Percentiles rank a stretch among this genome's conserved stretches.
phyloP scores from a whole-genome alignment of 1,140 invertebrate species.

The Polypedilum vanderplanki region DNA sequence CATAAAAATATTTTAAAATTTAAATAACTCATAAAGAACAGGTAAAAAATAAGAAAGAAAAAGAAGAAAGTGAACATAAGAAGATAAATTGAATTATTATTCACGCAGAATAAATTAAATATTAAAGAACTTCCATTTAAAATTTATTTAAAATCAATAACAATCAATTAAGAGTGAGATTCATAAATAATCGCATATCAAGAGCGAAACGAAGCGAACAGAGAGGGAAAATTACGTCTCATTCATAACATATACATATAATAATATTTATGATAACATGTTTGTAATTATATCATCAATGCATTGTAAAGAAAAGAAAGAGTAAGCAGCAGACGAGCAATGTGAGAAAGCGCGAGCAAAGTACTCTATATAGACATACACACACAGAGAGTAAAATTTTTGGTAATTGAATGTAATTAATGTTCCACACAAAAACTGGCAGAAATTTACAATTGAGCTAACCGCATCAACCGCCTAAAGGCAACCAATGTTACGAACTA shows the following conservation, averaged over 20 bases:
- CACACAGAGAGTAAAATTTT: constrained; percentile 18
- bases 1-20: too few relatives aligned
- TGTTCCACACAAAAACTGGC: not conserved
- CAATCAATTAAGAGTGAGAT: constrained; percentile 18
- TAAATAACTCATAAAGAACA: not conserved
- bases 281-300: constrained; percentile 20
- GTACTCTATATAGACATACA: not conserved
- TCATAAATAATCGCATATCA: constrained; percentile 19
- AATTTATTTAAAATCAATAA: constrained; percentile 20
- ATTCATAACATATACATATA: constrained; percentile 8
- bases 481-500: not conserved
- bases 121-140: not conserved
- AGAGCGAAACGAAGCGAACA: not conserved
- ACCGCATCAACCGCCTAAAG: not conserved
- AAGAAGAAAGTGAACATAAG: not conserved
- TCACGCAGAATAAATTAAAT: constrained; percentile 5
- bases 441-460: not conserved
- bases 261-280: constrained; percentile 20
- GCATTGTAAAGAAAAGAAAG: not conserved
- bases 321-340: not conserved
- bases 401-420: constrained; percentile 19
- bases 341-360: not conserved
- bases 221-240: not conserved
- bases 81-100: not conserved
- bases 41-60: not conserved